Evolutionary conservation across 2,113 vertebrate genomes (phyloP).

Genomic region (Corydoras maculifer): DNA sequence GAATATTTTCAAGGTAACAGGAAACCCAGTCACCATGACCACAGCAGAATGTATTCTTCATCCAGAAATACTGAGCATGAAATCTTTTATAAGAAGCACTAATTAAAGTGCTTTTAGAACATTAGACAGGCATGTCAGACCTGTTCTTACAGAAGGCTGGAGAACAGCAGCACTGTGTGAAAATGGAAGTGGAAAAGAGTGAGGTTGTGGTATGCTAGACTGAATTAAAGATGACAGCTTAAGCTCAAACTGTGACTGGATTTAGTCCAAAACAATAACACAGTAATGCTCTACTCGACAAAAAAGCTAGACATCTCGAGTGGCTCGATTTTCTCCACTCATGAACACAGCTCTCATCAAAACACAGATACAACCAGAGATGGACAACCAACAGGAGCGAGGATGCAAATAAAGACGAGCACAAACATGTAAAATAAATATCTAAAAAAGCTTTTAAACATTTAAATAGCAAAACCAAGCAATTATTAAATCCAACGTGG

Average conservation of each 20-base stretch:
- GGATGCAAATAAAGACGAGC: no score
- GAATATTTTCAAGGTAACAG: neutral
- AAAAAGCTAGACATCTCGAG: constrained; percentile 2
- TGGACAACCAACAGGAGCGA: no score
- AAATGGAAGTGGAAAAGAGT: constrained; percentile 4
- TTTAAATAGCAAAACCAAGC: no score
- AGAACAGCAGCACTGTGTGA: constrained; percentile 32
- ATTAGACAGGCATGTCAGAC: constrained; percentile 53
- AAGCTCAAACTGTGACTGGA: constrained; percentile 10
- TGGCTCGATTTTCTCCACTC: neutral
- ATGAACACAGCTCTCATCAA: neutral
- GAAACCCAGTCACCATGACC: neutral
- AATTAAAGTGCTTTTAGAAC: constrained; percentile 43
- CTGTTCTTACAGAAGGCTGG: constrained; percentile 39
- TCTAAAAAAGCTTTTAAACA: no score
- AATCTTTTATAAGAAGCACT: neutral
- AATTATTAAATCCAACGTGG: no score
- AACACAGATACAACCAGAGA: neutral
- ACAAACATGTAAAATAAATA: no score
- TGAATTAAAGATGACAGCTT: constrained; percentile 26
- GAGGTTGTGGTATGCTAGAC: constrained; percentile 10
- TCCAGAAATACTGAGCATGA: neutral
- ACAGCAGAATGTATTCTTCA: no score
- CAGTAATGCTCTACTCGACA: neutral
- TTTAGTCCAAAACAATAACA: constrained; percentile 15